Evolutionary conservation across 2,888 invertebrate species (phyloP).

Genomic region (Dioctria linearis): DNA sequence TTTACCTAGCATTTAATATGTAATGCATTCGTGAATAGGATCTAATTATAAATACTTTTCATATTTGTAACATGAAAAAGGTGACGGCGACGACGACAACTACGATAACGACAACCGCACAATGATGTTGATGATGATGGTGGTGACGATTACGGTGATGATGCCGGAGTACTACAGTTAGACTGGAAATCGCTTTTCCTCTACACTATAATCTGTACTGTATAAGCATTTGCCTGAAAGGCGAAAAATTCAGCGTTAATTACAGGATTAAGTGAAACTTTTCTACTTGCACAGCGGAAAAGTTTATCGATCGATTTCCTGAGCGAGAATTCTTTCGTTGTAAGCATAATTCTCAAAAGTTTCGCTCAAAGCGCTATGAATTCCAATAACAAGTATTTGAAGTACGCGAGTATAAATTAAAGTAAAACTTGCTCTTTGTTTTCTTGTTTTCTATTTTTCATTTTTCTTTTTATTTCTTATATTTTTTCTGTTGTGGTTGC

Average conservation of each 20-base stretch:
- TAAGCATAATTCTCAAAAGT: conserved; percentile 1
- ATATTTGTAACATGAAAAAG: neutral
- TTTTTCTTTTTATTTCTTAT: neutral
- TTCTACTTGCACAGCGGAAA: neutral
- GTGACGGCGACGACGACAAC: neutral
- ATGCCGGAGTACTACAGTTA: neutral
- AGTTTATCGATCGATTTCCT: neutral
- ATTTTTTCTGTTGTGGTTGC: neutral
- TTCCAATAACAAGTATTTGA: neutral
- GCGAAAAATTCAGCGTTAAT: conserved; percentile 9
- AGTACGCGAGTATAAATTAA: conserved; percentile 3
- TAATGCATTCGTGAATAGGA: neutral
- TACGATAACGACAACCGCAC: neutral
- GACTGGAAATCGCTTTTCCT: neutral
- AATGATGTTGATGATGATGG: too few species aligned
- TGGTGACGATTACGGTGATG: neutral
- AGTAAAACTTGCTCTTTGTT: neutral
- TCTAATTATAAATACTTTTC: neutral
- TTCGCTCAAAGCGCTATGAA: neutral
- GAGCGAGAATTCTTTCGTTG: neutral
- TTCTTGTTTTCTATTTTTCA: too few species aligned
- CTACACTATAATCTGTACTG: neutral
- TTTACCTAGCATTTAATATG: neutral
- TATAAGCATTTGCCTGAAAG: neutral
- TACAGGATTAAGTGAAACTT: conserved; percentile 2